phyloP scores from a whole-genome alignment of 2,113 vertebrate species.

The Elaphurus davidianus region DNA sequence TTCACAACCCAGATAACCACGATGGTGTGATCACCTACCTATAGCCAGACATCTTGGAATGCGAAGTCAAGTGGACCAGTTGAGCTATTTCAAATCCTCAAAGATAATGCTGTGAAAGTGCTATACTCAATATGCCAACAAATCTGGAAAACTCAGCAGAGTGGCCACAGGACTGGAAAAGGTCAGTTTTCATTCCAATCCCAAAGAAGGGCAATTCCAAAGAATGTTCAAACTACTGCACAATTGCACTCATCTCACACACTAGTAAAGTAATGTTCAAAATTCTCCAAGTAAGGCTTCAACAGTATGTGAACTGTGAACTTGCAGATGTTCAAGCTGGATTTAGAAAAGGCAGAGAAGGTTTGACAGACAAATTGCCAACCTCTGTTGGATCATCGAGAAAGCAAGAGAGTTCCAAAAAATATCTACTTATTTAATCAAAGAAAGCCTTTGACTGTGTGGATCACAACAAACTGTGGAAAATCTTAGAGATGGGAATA shows the following conservation, averaged over 20 bases:
- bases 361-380: background rate
- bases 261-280: background rate
- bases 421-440: background rate
- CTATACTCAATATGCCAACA: background rate
- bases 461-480: background rate
- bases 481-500: background rate
- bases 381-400: background rate
- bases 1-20: background rate
- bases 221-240: background rate
- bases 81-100: background rate
- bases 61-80: background rate
- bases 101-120: background rate
- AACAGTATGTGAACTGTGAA: background rate
- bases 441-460: background rate
- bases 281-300: background rate
- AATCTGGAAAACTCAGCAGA: background rate
- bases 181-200: background rate
- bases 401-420: background rate
- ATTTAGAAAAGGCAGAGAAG: background rate
- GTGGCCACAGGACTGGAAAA: background rate
- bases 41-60: background rate
- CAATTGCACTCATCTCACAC: background rate
- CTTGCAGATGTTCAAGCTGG: background rate
- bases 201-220: background rate
- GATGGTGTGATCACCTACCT: background rate